Percentiles rank a stretch among this genome's conserved stretches.
Conservation (phyloP, 2,888 invertebrate genomes). For the Apodemia duryi region DNA sequence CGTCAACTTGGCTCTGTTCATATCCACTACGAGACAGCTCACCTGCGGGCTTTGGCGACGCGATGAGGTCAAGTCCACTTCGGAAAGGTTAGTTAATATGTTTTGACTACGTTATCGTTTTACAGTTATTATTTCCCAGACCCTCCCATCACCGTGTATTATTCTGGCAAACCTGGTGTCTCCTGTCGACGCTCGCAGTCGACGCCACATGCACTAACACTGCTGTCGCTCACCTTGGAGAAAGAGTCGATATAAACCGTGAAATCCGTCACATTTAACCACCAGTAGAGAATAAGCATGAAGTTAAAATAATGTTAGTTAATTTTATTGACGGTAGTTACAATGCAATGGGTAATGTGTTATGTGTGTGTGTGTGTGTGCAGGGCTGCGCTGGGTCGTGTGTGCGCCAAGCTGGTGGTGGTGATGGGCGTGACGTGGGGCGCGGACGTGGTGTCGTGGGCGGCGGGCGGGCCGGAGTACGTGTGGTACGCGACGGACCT, state of each 20-base stretch:
- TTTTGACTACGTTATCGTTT: too few relatives aligned
- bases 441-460: conserved; percentile 91
- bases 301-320: too few relatives aligned
- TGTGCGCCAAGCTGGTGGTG: conserved; percentile 91
- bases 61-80: conserved; percentile 91
- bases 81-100: conserved; percentile 47
- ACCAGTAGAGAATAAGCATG: too few relatives aligned
- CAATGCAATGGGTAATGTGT: too few relatives aligned
- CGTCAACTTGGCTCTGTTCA: conserved; percentile 88
- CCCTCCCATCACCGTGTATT: too few relatives aligned
- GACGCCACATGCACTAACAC: too few relatives aligned
- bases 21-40: conserved; percentile 89
- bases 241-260: too few relatives aligned
- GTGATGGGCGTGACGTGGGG: conserved; percentile 79
- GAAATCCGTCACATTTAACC: too few relatives aligned
- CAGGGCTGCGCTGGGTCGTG: conserved; percentile 88
- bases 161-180: too few relatives aligned
- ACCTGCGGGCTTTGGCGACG: conserved; percentile 94
- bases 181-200: background rate
- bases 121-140: too few relatives aligned
- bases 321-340: too few relatives aligned
- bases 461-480: conserved; percentile 88
- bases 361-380: background rate
- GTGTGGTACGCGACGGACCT: conserved; percentile 92
- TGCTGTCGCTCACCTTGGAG: too few relatives aligned